Evolutionary conservation across 1,140 invertebrate genomes (phyloP).

Genomic region (Drosophila nikananu): DNA sequence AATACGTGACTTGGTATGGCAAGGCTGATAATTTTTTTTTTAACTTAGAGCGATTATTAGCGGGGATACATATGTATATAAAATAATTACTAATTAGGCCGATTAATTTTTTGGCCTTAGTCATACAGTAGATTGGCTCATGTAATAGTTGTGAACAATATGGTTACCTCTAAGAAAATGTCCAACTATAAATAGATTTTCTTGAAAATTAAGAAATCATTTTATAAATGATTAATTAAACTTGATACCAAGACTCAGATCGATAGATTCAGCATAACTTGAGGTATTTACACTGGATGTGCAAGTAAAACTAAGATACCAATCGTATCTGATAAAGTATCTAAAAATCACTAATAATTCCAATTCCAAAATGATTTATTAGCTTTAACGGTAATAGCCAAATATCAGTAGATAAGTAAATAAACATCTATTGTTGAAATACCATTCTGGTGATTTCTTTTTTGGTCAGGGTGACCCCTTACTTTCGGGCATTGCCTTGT

Average conservation of each 20-base stretch:
- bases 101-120: neutral
- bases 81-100: neutral
- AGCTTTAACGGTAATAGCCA: neutral
- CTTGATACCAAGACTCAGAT: neutral
- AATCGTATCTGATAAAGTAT: neutral
- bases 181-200: neutral
- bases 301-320: too few relatives aligned
- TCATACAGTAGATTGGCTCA: neutral
- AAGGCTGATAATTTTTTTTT: neutral
- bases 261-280: too few relatives aligned
- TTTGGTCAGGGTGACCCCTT: conserved; percentile 27
- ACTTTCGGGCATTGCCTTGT: neutral
- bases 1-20: neutral
- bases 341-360: neutral
- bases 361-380: neutral
- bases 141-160: neutral
- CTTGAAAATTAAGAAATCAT: neutral
- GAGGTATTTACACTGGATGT: neutral
- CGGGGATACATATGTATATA: too few relatives aligned
- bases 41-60: neutral
- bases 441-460: conserved; percentile 10
- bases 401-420: conserved; percentile 7
- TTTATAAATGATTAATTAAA: neutral
- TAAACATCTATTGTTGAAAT: conserved; percentile 7
- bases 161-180: too few relatives aligned